These are phyloP conservation scores for Antheraea assamensis DNA, from an alignment of 2,888 invertebrate species.

Conservation along the genomic window DNA sequence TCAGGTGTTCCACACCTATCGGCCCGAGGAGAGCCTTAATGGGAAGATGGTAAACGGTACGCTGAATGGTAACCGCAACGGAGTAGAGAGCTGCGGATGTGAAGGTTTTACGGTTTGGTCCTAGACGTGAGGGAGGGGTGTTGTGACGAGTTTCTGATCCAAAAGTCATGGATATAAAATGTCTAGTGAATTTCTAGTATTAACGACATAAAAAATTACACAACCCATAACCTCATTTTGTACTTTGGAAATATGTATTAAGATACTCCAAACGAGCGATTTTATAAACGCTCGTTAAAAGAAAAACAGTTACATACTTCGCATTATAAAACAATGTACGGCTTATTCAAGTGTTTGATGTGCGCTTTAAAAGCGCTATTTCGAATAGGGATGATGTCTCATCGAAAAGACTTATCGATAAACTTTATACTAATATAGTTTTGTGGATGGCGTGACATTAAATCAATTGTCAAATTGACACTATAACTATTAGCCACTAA, in stretches of 20 bases:
- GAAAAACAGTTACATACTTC: neutral
- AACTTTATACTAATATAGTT: too few relatives aligned
- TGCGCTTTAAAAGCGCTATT: too few relatives aligned
- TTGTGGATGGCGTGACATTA: too few relatives aligned
- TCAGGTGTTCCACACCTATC: slow-evolving; percentile 84
- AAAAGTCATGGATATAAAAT: neutral
- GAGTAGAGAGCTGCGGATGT: slow-evolving; percentile 25
- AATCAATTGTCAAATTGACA: too few relatives aligned
- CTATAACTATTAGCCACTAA: too few relatives aligned
- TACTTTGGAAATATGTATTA: neutral
- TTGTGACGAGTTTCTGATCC: too few relatives aligned
- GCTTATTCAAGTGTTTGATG: too few relatives aligned
- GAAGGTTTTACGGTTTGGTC: slow-evolving; percentile 27
- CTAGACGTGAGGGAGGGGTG: too few relatives aligned
- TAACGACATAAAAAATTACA: neutral
- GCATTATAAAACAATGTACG: neutral
- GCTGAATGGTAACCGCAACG: slow-evolving; percentile 31
- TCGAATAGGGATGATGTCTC: too few relatives aligned
- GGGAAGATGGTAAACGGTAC: slow-evolving; percentile 38
- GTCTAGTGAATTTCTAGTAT: neutral
- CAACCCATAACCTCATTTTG: neutral
- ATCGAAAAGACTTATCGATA: too few relatives aligned
- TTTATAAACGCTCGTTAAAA: neutral
- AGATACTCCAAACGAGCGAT: neutral
- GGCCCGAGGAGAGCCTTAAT: slow-evolving; percentile 35